These are phyloP conservation scores for Liodrosophila aerea DNA, from an alignment of 2,888 invertebrate genomes.

Conservation along the genomic window DNA sequence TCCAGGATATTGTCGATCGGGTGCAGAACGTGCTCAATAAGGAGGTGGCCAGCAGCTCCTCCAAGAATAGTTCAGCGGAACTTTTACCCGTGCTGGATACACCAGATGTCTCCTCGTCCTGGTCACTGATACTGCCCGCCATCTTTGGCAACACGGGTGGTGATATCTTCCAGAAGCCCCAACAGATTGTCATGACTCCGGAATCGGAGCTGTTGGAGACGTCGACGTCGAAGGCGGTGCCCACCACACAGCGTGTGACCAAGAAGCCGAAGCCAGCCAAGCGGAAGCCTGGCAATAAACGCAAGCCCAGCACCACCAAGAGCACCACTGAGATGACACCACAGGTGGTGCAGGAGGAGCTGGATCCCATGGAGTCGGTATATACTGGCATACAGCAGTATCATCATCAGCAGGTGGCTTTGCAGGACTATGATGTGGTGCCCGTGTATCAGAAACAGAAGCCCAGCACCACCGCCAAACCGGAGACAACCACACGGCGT, in stretches of 20 bases:
- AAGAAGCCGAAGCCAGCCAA: slow-evolving; percentile 76
- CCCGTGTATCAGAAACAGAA: slow-evolving; percentile 75
- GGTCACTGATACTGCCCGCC: slow-evolving; percentile 92
- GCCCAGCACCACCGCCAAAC: slow-evolving; percentile 44
- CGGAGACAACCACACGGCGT: slow-evolving; percentile 74
- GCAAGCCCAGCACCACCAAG: slow-evolving; percentile 65
- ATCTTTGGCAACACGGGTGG: slow-evolving; percentile 89
- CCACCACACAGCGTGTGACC: slow-evolving; percentile 53
- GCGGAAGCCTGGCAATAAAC: slow-evolving; percentile 75
- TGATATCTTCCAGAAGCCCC: slow-evolving; percentile 84
- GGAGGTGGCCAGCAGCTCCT: slow-evolving; percentile 85
- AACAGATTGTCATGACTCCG: slow-evolving; percentile 82
- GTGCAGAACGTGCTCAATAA: slow-evolving; percentile 92
- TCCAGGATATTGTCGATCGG: slow-evolving; percentile 91
- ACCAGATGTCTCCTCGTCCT: slow-evolving; percentile 89
- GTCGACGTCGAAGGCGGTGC: slow-evolving; percentile 57
- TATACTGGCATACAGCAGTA: slow-evolving; percentile 80
- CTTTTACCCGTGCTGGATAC: slow-evolving; percentile 85
- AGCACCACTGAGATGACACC: slow-evolving; percentile 63
- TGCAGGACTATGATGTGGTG: slow-evolving; percentile 73
- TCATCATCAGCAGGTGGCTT: slow-evolving; percentile 75
- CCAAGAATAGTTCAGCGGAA: slow-evolving; percentile 83
- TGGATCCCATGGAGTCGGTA: slow-evolving; percentile 77
- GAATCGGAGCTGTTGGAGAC: slow-evolving; percentile 81
- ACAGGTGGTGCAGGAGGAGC: slow-evolving; percentile 73